phyloP scores from a whole-genome alignment of 2,113 vertebrate species.

The Nothocercus nigrocapillus region DNA sequence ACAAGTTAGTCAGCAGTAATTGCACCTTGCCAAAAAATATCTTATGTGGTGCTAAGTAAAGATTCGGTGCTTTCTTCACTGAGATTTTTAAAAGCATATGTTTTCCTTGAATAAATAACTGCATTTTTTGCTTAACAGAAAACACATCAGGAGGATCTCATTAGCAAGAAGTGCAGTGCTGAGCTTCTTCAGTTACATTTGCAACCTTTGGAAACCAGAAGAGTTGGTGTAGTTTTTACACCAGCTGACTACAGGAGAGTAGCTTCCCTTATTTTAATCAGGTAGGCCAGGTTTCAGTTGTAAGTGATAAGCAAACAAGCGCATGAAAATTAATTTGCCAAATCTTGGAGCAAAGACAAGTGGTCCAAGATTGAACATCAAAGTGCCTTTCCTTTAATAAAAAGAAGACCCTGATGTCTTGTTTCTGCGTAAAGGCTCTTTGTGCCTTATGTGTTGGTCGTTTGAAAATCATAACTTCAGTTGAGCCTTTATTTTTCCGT shows the following conservation, averaged over 20 bases:
- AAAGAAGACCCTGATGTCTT: not conserved
- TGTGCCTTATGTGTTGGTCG: not conserved
- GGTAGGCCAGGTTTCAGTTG: conserved; percentile 76
- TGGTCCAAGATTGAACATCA: not conserved
- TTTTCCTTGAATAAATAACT: not conserved
- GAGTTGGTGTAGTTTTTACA: conserved; percentile 87
- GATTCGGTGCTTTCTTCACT: not conserved
- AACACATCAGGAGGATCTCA: conserved; percentile 21
- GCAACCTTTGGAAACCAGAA: conserved; percentile 87
- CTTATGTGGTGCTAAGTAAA: not conserved
- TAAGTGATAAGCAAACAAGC: not conserved
- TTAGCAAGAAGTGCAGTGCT: conserved; percentile 51
- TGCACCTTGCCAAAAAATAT: not conserved
- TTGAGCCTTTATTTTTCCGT: not conserved
- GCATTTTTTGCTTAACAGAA: conserved; percentile 53
- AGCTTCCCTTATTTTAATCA: conserved; percentile 89
- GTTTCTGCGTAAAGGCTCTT: not conserved
- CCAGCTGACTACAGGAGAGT: conserved; percentile 90
- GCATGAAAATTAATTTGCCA: not conserved
- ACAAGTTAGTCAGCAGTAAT: not conserved
- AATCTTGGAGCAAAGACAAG: not conserved
- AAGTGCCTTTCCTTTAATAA: not conserved
- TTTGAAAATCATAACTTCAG: not conserved
- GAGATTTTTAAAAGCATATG: not conserved
- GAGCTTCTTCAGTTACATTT: conserved; percentile 82